A percentile compares a stretch with the other conserved stretches of the same genome.
These are phyloP conservation scores for Drosophila auraria DNA, from an alignment of 1,140 invertebrate genomes.

Conservation along the genomic window DNA sequence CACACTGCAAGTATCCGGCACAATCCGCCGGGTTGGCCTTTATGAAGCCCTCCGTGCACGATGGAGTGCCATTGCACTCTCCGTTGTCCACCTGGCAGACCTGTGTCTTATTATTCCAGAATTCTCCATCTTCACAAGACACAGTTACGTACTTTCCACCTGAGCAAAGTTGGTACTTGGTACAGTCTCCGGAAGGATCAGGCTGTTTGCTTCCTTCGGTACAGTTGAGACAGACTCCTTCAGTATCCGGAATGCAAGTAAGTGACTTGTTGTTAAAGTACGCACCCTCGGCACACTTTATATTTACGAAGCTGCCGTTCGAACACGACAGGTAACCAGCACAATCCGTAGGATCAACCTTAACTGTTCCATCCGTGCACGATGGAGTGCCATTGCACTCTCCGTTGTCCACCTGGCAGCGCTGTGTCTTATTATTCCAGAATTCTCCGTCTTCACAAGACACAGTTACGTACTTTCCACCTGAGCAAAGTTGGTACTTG, in stretches of 20 bases:
- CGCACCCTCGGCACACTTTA: not conserved
- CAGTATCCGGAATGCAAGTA: constrained; percentile 5
- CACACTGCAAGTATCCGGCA: constrained; percentile 54
- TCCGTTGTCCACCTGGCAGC: constrained; percentile 34
- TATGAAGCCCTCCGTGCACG: constrained; percentile 13
- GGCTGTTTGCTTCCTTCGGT: constrained; percentile 11
- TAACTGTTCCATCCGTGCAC: not conserved
- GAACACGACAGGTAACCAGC: constrained; percentile 19
- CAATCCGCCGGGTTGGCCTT: constrained; percentile 36
- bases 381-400: constrained; percentile 31
- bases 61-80: constrained; percentile 24
- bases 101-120: constrained; percentile 19
- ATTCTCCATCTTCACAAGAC: constrained; percentile 41
- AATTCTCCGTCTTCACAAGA: constrained; percentile 45
- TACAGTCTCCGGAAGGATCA: constrained; percentile 25
- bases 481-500: constrained; percentile 26
- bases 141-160: constrained; percentile 24
- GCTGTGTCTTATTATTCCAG: constrained; percentile 15
- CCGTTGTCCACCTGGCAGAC: constrained; percentile 37
- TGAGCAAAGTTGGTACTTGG: constrained; percentile 29
- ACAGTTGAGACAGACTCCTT: constrained; percentile 34
- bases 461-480: constrained; percentile 21
- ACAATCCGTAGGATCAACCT: constrained; percentile 19
- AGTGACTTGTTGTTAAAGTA: not conserved
- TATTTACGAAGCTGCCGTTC: constrained; percentile 3